Evolutionary conservation across 2,797 vertebrate genomes (phyloP).

Genomic region (Hylomyscus alleni): DNA sequence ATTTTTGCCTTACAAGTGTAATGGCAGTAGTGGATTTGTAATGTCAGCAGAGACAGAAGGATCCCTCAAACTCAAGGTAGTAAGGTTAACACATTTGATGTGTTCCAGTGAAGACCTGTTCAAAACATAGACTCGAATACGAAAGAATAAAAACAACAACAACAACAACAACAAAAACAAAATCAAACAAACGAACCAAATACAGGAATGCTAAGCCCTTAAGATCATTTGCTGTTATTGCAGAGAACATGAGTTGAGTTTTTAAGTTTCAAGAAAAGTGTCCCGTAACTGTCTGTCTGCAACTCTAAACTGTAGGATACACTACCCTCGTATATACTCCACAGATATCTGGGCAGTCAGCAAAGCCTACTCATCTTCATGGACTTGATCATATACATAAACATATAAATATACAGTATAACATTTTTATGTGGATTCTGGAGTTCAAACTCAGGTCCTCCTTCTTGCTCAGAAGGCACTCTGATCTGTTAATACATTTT

Average conservation of each 20-base stretch:
- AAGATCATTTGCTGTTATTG: not conserved
- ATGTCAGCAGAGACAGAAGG: not conserved
- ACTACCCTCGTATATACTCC: not conserved
- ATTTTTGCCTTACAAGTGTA: not conserved
- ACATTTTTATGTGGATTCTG: not conserved
- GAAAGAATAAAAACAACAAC: too few species aligned
- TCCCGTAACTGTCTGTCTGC: not conserved
- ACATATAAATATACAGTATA: not conserved
- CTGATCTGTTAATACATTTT: not conserved
- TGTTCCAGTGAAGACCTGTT: not conserved
- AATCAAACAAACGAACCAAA: too few species aligned
- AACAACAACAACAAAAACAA: too few species aligned
- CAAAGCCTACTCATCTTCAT: not conserved
- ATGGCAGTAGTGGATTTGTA: not conserved
- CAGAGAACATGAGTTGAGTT: not conserved
- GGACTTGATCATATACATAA: not conserved
- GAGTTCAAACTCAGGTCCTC: not conserved
- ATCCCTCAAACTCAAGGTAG: too few species aligned
- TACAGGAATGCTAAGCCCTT: not conserved
- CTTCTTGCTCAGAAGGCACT: not conserved
- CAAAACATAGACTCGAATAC: not conserved
- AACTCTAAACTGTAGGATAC: too few species aligned
- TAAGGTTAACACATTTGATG: too few species aligned
- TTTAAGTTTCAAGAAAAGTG: not conserved
- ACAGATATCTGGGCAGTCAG: not conserved